Evolutionary conservation across 1,140 invertebrate genomes (phyloP), one percentile per base, ranked within the genome.

Genomic region (Drosophila littoralis): DNA sequence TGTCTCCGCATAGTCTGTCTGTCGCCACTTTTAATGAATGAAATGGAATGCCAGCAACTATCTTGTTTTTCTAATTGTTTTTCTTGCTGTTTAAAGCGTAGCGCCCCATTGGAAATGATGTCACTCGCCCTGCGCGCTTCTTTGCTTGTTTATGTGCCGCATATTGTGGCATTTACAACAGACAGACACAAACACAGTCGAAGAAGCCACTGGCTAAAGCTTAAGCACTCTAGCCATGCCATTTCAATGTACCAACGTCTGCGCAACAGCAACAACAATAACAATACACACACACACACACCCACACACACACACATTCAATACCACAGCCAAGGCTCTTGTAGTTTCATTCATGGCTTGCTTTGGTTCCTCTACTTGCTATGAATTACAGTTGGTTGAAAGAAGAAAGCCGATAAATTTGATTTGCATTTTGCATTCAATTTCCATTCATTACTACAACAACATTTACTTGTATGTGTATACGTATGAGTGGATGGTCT

Each of bases 11-110:
- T 77, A 60, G 77, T 59, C 69, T 77, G 81, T 86, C 79, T 82
- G 82, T 86, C 82, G 83, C 77, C 82, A 79, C 83, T 66, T 88
- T 88, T 88, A 88, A 88, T 88, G 83, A 88, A 88, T 88, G 83
- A 88, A 88, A 83, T 80, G 79, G 66, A 77, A 88, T 81, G 75
- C 79, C 73, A 61, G 57, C 57, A 43, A 70, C 64, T 46, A 58
- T 46, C 52, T 64, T 79, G 66, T 68, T 79, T 79, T 74, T 71
- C 74, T 77, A 77, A 77, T 82, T 84, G 77, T 73, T 88, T 84
- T 71, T 77, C 76, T 80, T 89, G 58, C 43, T 60, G 46, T 76
- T 71, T 64, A 54, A 73, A 75, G 40, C 45, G 59, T 71, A 50
- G 66, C 60, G 58, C 38, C 54, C 40, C 48, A 82, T 82, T 82